phyloP scores from a whole-genome alignment of 1,140 invertebrate genomes.

The Drosophila bocqueti region DNA sequence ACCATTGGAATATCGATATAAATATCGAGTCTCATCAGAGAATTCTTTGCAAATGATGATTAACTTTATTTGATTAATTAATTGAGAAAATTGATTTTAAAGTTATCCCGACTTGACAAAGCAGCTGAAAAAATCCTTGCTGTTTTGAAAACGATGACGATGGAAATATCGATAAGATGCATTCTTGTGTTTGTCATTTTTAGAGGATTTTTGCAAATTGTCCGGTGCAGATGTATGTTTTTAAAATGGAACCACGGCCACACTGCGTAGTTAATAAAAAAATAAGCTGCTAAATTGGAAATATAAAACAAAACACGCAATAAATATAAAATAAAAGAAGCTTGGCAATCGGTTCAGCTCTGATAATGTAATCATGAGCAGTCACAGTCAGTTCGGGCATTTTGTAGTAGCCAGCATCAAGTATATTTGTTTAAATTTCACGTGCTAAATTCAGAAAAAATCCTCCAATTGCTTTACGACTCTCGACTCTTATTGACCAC shows the following conservation, averaged over 20 bases:
- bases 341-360: slow-evolving; percentile 13
- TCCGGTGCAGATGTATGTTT: neutral
- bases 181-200: neutral
- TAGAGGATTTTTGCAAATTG: neutral
- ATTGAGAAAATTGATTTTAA: too few relatives aligned
- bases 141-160: too few relatives aligned
- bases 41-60: too few relatives aligned
- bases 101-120: neutral
- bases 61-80: too few relatives aligned
- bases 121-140: neutral
- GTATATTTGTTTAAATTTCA: slow-evolving; percentile 69
- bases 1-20: neutral
- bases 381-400: slow-evolving; percentile 34
- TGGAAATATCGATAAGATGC: too few relatives aligned
- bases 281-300: slow-evolving; percentile 41
- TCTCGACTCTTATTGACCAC: slow-evolving; percentile 9
- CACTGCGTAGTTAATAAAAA: slow-evolving; percentile 27
- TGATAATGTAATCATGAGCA: slow-evolving; percentile 42
- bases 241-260: neutral
- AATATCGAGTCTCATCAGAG: neutral
- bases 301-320: slow-evolving; percentile 28
- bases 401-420: slow-evolving; percentile 43
- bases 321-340: slow-evolving; percentile 12
- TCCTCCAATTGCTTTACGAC: slow-evolving; percentile 23
- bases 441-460: slow-evolving; percentile 68